These are phyloP conservation scores for Pentamera pediparva DNA, from an alignment of 53 echinoderm and acorn worm species.

Conservation along the genomic window DNA sequence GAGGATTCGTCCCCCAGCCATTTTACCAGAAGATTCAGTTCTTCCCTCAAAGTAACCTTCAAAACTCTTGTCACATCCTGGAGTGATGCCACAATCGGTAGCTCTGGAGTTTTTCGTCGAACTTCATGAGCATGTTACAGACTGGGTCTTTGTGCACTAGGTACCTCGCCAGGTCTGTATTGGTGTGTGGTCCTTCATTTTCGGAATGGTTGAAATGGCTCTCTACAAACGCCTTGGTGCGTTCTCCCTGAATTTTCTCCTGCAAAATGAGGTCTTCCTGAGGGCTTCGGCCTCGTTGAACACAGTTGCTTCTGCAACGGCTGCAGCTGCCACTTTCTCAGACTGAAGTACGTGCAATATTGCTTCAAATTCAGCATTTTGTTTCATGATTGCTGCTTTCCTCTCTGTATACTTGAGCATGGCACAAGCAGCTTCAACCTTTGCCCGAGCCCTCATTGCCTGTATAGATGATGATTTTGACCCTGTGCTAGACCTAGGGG, in stretches of 20 bases:
- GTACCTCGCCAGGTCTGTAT: too few relatives aligned
- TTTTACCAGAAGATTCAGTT: constrained; percentile 39
- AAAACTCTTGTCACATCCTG: constrained; percentile 20
- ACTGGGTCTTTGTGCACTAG: constrained; percentile 34
- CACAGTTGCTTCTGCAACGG: not conserved
- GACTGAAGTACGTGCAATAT: not conserved
- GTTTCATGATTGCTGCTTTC: not conserved
- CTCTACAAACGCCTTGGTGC: not conserved
- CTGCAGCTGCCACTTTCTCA: not conserved
- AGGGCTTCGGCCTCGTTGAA: not conserved
- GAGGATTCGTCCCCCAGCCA: too few relatives aligned
- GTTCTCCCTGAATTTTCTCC: not conserved
- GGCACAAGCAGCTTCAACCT: not conserved
- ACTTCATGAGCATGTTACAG: not conserved
- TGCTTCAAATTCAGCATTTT: constrained; percentile 1
- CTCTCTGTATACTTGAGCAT: not conserved
- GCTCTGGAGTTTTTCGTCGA: too few relatives aligned
- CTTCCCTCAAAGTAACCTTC: constrained; percentile 26
- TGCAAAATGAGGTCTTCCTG: not conserved
- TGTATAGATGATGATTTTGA: too few relatives aligned
- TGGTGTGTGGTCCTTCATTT: too few relatives aligned
- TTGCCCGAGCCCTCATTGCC: constrained; percentile 1
- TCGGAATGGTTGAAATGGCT: not conserved
- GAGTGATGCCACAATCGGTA: constrained; percentile 32
- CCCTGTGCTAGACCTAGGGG: not conserved